Conservation (phyloP, 2,113 vertebrate species). For the Maccullochella peelii region DNA sequence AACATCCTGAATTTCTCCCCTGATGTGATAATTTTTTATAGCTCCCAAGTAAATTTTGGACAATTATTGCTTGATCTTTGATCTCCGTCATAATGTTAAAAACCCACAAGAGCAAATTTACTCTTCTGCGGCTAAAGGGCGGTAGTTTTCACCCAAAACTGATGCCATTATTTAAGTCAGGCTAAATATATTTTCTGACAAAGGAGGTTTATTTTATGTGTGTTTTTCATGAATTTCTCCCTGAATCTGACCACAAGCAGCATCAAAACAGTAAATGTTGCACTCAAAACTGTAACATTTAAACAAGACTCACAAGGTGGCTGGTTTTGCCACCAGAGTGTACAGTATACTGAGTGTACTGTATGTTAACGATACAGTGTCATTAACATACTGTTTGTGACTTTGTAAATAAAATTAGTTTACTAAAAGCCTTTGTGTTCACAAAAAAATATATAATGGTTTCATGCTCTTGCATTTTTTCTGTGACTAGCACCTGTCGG, state of each 20-base stretch:
- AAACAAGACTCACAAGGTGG: background rate
- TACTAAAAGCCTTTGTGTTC: constrained; percentile 29
- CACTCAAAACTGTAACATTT: background rate
- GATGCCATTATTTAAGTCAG: constrained; percentile 40
- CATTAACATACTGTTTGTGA: constrained; percentile 8
- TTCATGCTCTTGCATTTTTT: constrained; percentile 5
- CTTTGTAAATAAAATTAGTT: constrained; percentile 21
- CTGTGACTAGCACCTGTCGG: constrained; percentile 46
- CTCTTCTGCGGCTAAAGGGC: background rate
- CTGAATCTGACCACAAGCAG: background rate
- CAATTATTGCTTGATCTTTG: constrained; percentile 68
- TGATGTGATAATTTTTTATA: constrained; percentile 52
- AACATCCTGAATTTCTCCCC: constrained; percentile 48
- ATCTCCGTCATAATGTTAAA: constrained; percentile 62
- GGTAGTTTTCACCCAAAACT: constrained; percentile 20
- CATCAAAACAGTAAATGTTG: background rate
- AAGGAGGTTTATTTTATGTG: background rate
- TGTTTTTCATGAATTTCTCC: constrained; percentile 6
- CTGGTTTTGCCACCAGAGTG: background rate
- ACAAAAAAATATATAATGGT: constrained; percentile 7
- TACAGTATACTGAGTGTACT: too few relatives aligned
- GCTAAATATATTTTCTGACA: constrained; percentile 41
- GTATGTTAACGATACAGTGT: background rate
- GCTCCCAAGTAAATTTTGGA: constrained; percentile 54
- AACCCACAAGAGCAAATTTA: constrained; percentile 60